phyloP scores from a whole-genome alignment of 2,888 invertebrate species.

The Chloroclystis v-ata region DNA sequence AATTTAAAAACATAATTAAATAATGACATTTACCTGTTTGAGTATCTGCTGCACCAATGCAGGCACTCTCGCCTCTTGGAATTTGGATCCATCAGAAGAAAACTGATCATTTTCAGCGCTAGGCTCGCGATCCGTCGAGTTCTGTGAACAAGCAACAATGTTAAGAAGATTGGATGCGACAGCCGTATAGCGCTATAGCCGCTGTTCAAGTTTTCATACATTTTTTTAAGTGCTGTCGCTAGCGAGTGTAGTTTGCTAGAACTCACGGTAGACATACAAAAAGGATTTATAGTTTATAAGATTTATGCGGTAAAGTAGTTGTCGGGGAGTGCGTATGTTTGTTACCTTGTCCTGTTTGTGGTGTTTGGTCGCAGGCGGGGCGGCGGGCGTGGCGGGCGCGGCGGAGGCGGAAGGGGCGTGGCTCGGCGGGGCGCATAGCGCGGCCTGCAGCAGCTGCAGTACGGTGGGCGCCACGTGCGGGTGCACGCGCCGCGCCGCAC shows the following conservation, averaged over 20 bases:
- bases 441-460: constrained; percentile 92
- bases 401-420: constrained; percentile 9
- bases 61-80: constrained; percentile 69
- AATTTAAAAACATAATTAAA: no score
- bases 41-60: constrained; percentile 68
- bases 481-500: constrained; percentile 90
- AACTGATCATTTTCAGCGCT: constrained; percentile 70
- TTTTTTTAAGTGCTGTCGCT: no score
- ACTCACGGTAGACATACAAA: no score
- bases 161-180: no score
- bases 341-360: constrained; percentile 24
- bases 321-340: no score
- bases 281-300: no score
- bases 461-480: constrained; percentile 95
- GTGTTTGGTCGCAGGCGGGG: no score
- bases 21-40: constrained; percentile 50
- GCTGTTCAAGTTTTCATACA: no score
- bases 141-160: constrained; percentile 29
- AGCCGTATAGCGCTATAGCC: no score
- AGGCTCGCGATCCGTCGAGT: constrained; percentile 60
- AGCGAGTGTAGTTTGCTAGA: no score
- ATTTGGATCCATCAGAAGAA: constrained; percentile 66
- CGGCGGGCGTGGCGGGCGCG: no score
- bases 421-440: constrained; percentile 80
- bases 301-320: no score